phyloP scores from a whole-genome alignment of 2,113 vertebrate genomes.

The Tupaia tana region DNA sequence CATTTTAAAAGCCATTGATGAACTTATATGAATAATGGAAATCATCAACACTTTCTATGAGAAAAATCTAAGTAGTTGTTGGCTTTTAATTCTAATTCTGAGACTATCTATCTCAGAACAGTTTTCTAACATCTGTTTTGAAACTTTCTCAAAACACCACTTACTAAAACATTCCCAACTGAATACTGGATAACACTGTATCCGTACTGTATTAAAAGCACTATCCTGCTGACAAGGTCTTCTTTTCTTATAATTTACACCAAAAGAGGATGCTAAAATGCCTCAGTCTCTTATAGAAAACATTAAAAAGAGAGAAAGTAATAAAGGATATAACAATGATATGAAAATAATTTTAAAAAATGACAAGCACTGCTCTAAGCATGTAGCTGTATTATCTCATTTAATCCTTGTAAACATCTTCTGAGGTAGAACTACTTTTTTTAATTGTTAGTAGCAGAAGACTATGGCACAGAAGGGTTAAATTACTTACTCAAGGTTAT shows the following conservation, averaged over 20 bases:
- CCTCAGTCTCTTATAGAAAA: background rate
- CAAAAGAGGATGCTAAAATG: background rate
- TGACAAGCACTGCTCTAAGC: background rate
- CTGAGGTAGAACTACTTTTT: background rate
- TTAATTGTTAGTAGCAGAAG: background rate
- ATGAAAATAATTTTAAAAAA: background rate
- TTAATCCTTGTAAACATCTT: conserved; percentile 10
- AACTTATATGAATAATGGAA: conserved; percentile 9
- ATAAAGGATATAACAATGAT: conserved; percentile 35
- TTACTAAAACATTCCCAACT: background rate
- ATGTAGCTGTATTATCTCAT: background rate
- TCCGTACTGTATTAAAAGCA: background rate
- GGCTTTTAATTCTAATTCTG: background rate
- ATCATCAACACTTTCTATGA: background rate
- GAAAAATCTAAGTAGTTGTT: background rate
- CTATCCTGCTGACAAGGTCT: background rate
- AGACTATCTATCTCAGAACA: background rate
- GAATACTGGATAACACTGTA: background rate
- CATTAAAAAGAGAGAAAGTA: background rate
- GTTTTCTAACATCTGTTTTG: conserved; percentile 28
- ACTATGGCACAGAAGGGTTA: background rate
- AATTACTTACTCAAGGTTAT: background rate
- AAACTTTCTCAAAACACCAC: conserved; percentile 12
- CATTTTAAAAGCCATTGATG: background rate
- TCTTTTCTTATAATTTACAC: background rate